Base-by-base conservation (phyloP, 2,797 vertebrate genomes). In the Lindbergichthys nudifrons region DNA sequence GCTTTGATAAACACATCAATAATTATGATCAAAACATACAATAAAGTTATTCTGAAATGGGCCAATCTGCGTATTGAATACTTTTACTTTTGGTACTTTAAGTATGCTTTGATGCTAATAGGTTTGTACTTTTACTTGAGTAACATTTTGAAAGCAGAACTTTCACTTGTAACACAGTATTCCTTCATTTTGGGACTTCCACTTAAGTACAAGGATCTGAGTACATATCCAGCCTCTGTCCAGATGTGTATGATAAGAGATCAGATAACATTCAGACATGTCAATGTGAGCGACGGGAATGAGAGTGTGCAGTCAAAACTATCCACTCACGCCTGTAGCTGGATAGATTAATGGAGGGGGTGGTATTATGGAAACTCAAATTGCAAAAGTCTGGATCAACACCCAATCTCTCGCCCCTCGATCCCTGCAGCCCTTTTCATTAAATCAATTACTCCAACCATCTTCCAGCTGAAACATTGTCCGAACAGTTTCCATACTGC, bases 331-430 rank as follows among this genome's bases (percentile, higher is more conserved):
- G 73, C 60, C 62, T 54, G 79, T 77, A 70, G 62, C 75, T 42
- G 77, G 73, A 86, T 42, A 80, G 59, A 79, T 82, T 70, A 71
- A 80, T 47, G 58, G 45, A 77, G 86, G 82, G 86, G 83, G 78
- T 73, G 47, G 75, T 81, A 82, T 75, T 67, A 78, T 73, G 79
- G 58, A 77, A 84, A 57, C 0, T 67, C 53, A 64, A 36, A 88
- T 79, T 74, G 79, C 54, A 58, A 80, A 82, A 78, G 81, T 88
- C 83, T 89, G 82, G 62, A 83, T 76, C 83, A 41, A 60, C 79
- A 51, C 54, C n/a, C 60, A 64, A 68, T 75, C 60, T 75, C 66
- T 64, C 59, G 10, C 62, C 70, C 23, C 57, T 15, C 52, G 48
- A 81, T 77, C 81, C 72, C 42, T 18, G 16, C 56, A 54, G 54